Percentiles rank a stretch among this genome's conserved stretches.
Conservation (phyloP, 1,140 invertebrate genomes). For the Papilio polytes region DNA sequence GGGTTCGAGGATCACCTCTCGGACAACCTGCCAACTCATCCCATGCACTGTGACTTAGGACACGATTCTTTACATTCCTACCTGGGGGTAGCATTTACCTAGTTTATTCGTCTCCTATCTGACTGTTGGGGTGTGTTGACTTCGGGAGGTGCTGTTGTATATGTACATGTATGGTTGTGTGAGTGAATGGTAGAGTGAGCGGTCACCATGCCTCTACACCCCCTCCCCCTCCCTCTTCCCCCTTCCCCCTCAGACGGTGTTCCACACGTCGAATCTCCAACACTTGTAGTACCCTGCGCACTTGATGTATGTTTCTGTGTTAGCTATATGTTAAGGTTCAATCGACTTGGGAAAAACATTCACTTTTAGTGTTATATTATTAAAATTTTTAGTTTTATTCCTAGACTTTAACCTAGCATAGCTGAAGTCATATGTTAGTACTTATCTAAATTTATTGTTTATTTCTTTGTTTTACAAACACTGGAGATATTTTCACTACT, state of each 20-base stretch:
- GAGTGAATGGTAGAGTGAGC: constrained; percentile 38
- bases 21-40: constrained; percentile 30
- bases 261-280: constrained; percentile 43
- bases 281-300: constrained; percentile 58
- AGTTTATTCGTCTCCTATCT: constrained; percentile 5
- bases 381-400: constrained; percentile 80
- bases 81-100: constrained; percentile 36
- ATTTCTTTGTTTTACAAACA: constrained; percentile 78
- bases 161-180: constrained; percentile 37
- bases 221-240: constrained; percentile 33
- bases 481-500: constrained; percentile 83
- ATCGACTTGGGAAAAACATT: constrained; percentile 69
- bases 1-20: constrained; percentile 33
- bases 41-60: constrained; percentile 22
- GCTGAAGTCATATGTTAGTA: constrained; percentile 81
- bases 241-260: constrained; percentile 51
- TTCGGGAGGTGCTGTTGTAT: constrained; percentile 37
- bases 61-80: constrained; percentile 42
- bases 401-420: constrained; percentile 80
- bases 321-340: constrained; percentile 67
- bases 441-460: constrained; percentile 82
- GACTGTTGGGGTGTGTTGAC: constrained; percentile 30
- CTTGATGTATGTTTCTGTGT: constrained; percentile 71
- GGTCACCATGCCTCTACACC: constrained; percentile 36
- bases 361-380: constrained; percentile 81